Base-by-base conservation (phyloP, 2,888 invertebrate species). In the Idaea straminata region DNA sequence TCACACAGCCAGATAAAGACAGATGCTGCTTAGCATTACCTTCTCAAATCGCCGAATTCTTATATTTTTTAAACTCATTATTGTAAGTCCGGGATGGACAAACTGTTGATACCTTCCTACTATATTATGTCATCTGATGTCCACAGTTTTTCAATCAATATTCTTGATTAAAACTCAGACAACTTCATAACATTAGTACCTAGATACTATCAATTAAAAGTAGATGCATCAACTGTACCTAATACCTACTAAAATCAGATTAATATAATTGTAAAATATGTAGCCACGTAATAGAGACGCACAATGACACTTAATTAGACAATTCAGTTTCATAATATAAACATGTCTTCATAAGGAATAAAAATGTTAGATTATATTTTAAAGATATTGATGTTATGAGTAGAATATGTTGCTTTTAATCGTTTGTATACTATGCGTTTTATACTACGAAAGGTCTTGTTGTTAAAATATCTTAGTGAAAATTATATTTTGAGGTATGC, bases 201-300 rank as follows among this genome's bases (percentile, higher is more conserved):
- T 25, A 25, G 25, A 25, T 25, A 25, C 1, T 25, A 2, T 25
- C 25, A 25, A 25, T 25, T 25, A 25, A 25, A 25, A 47, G 47
- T 47, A 47, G 47, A 47, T 47, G 47, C 47, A 47, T 47, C 4
- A 10, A 47, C 7, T 10, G 4, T 13, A 38, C 6, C 6, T 10
- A 38, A 38, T 10, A 38, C 13, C 6, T 7, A 47, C 7, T 13
- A 47, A 47, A 13, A 47, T 47, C 6, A 7, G 47, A 13, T 47
- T 13, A 13, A 7, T 13, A 47, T 13, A 4, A 47, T 7, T 13
- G 10, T 10, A 47, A 47, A 47, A 47, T 4, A 73, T 72, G 87
- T 89, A 88, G 88, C 65, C 71, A 81, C 74, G 80, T 85, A 84
- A 88, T 87, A 86, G 83, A 89, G 78, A 87, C 89, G 89, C 89